Evolutionary conservation across 2,113 vertebrate species (phyloP).

Genomic region (Corvus cornix): DNA sequence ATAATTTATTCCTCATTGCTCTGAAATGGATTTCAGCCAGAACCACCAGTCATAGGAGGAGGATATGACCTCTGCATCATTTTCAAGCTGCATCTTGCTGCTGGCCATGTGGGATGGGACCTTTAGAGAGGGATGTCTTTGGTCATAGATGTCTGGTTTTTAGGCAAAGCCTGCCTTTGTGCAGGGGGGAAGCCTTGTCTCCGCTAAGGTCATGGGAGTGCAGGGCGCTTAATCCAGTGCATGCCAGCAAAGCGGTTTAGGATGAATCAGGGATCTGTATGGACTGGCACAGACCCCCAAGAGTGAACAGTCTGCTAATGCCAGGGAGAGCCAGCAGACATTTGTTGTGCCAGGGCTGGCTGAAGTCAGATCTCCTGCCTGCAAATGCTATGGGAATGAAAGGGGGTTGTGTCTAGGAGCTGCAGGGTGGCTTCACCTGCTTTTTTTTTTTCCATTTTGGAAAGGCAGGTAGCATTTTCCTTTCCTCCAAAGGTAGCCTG

Average conservation of each 20-base stretch:
- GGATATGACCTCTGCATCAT: neutral
- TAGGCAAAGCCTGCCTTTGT: slow-evolving; percentile 28
- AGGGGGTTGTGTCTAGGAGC: neutral
- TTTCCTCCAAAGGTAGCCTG: neutral
- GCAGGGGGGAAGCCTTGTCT: neutral
- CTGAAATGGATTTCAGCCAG: neutral
- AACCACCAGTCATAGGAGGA: neutral
- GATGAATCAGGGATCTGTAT: slow-evolving; percentile 6
- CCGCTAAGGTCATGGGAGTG: neutral
- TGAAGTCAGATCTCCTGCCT: neutral
- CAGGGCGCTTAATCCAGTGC: neutral
- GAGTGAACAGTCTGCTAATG: neutral
- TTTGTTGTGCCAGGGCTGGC: neutral
- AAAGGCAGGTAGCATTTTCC: neutral
- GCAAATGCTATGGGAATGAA: neutral
- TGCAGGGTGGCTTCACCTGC: neutral
- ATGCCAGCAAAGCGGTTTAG: neutral
- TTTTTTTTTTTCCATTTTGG: neutral
- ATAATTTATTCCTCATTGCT: neutral
- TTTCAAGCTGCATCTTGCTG: neutral
- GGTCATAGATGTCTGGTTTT: neutral
- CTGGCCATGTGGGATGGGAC: neutral
- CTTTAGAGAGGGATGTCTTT: neutral
- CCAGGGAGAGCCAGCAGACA: neutral
- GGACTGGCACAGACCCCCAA: neutral